Percentiles rank a stretch among this genome's conserved stretches.
These are phyloP conservation scores for Calephelis nemesis DNA, from an alignment of 1,140 invertebrate species.

Conservation along the genomic window DNA sequence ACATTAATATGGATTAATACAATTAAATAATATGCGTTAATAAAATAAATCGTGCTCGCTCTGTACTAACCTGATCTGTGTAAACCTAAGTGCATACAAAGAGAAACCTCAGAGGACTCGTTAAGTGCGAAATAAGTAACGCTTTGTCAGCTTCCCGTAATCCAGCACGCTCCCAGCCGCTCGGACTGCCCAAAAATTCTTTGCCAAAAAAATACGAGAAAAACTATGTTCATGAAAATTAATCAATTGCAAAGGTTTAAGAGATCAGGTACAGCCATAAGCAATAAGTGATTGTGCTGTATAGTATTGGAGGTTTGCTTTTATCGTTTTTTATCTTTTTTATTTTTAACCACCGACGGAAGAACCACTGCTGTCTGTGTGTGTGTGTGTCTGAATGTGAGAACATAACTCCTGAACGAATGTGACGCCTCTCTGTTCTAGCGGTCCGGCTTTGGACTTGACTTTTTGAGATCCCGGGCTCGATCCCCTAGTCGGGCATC, in stretches of 20 bases:
- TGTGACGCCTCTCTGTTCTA: too few species aligned
- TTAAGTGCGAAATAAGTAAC: conserved; percentile 43
- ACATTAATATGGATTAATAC: too few species aligned
- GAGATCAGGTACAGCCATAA: neutral
- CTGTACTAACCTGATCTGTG: conserved; percentile 27
- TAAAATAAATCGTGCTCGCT: conserved; percentile 17
- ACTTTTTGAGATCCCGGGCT: too few species aligned
- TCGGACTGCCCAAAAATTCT: conserved; percentile 3
- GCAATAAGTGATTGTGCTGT: neutral
- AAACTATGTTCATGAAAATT: conserved; percentile 10
- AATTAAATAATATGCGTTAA: neutral
- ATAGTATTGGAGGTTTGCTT: too few species aligned
- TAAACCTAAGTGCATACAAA: conserved; percentile 36
- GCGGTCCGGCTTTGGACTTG: too few species aligned
- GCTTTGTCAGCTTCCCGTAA: conserved; percentile 41
- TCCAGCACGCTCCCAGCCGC: conserved; percentile 25
- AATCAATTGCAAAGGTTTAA: conserved; percentile 4
- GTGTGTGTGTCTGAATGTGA: too few species aligned
- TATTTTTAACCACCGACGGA: too few species aligned
- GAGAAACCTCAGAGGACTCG: conserved; percentile 35
- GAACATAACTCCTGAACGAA: too few species aligned
- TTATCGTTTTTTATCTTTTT: too few species aligned
- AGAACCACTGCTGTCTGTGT: too few species aligned
- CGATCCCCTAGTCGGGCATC: too few species aligned
- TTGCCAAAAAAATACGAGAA: conserved; percentile 4